Base-by-base conservation (phyloP, 2,113 vertebrate genomes). In the Tenebrosternarchus preto region DNA sequence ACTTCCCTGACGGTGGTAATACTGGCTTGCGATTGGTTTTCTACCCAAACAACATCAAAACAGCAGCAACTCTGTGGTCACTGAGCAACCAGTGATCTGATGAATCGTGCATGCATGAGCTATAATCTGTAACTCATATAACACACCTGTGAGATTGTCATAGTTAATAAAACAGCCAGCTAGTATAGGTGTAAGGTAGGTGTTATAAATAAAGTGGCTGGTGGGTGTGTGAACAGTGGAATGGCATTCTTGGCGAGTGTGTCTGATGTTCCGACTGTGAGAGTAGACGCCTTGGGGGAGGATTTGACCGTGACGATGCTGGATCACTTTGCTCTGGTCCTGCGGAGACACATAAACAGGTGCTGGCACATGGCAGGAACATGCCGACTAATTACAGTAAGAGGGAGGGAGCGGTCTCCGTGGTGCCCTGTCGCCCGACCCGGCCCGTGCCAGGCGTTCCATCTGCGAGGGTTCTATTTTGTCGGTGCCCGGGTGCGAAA, bases 331-430 rank as follows among this genome's bases (percentile, higher is more conserved):
- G 53, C 50, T 68, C 63, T 7, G 61, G 43, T n/a, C 46, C 31
- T 29, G 16, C 1, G 56, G 73, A 43, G 66, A 16, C 36, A 24
- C 63, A 6, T 5, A 29, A 80, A 68, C 72, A 74, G 79, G 72
- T 75, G 79, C 43, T 56, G 72, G 53, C 61, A 75, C 61, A 68
- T 24, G 63, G 61, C 43, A 36, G 61, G 53, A 80, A 80, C 56
- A 72, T 12, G n/a, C 19, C 33, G 36, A 46, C 63, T 80, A 68
- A 67, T 68, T 68, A 68, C 31, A 68, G 64, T 73, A 68, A 59
- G 53, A 60, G 24, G 4, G 15, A 73, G 53, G 78, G 36, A 46
- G 17, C 20, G 31, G n/a, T 31, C n/a, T 39, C 29, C 55, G 9
- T 17, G n/a, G 11, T 31, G 78, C 56, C 63, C 73, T 9, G 24